Conservation (phyloP, 2,113 vertebrate genomes). For the Grallaria varia region DNA sequence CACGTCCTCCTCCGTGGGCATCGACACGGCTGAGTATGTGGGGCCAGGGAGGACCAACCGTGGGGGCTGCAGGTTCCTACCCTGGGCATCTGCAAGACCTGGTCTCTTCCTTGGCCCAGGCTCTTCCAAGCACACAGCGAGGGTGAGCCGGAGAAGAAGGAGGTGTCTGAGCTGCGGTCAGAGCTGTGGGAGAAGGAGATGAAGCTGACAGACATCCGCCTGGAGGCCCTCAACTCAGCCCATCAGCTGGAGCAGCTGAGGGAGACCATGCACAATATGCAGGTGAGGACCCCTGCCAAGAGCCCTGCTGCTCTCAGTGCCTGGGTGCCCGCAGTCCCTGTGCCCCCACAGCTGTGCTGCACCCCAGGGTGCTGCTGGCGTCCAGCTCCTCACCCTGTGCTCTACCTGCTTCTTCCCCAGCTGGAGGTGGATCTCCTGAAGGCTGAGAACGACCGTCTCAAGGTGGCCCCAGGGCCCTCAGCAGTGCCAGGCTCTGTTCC, state of each 20-base stretch:
- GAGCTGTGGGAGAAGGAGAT: slow-evolving; percentile 96
- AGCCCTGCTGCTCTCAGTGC: background rate
- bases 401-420: slow-evolving; percentile 53
- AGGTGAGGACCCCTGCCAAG: slow-evolving; percentile 71
- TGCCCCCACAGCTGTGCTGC: accelerated
- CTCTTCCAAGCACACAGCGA: slow-evolving; percentile 82
- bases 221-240: slow-evolving; percentile 93
- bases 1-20: slow-evolving; percentile 79
- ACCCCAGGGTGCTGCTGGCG: accelerated
- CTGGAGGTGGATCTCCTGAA: slow-evolving; percentile 92
- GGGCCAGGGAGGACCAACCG: background rate
- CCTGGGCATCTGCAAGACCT: background rate
- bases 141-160: slow-evolving; percentile 84
- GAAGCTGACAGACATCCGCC: slow-evolving; percentile 91
- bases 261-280: slow-evolving; percentile 97
- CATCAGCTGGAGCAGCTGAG: slow-evolving; percentile 93
- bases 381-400: background rate
- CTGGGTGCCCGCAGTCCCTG: background rate
- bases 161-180: slow-evolving; percentile 88
- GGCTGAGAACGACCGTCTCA: slow-evolving; percentile 90
- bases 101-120: slow-evolving; percentile 55
- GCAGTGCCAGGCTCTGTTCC: slow-evolving; percentile 70
- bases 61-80: background rate
- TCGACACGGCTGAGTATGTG: slow-evolving; percentile 70
- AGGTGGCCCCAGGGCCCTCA: slow-evolving; percentile 80